Base-by-base conservation (phyloP, 2,113 vertebrate genomes). In the Ia io region DNA sequence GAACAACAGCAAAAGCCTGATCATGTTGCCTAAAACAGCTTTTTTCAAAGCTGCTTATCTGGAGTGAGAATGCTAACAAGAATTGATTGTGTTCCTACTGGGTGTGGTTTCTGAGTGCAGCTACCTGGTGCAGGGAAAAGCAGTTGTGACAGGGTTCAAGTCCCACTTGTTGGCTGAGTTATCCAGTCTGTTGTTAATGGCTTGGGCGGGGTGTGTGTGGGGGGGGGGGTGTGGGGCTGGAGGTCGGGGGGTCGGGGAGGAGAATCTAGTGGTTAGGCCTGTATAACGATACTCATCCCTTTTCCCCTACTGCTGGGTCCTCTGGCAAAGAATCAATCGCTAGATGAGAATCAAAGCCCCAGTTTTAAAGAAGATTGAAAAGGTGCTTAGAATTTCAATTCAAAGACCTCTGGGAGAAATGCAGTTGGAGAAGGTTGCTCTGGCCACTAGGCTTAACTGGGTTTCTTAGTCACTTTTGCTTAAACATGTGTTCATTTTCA, bases 1-100 rank as follows among this genome's bases (percentile, higher is more conserved):
- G 98, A 98, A 97, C 85, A 90, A 97, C 97, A 97, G 97, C 37
- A 61, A 97, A 98, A 97, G 97, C 96, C 97, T 98, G 97, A 98
- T 98, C 94, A 4, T 91, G 94, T 96, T 95, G 96, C 95, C 92
- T 95, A 88, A 97, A 97, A 96, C 93, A 96, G 94, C 44, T 95
- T 96, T 90, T 94, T 56, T 89, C 90, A 90, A 96, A 96, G 85
- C 94, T 69, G 73, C 92, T 93, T 96, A 77, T 96, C 94, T 95
- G 70, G 67, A 78, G 78, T 74, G 88, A 95, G 85, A 65, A 51
- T 14, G 61, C 95, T 95, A 96, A 97, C 95, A 96, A 89, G 95
- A 96, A 96, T 95, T 85, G 95, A 94, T 89, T 71, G 91, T 59
- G 82, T 90, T 93, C 71, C 90, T 47, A 4, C 0, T 11, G 90